Evolutionary conservation across 2,888 invertebrate species (phyloP).

Genomic region (Drosophila pegasa): DNA sequence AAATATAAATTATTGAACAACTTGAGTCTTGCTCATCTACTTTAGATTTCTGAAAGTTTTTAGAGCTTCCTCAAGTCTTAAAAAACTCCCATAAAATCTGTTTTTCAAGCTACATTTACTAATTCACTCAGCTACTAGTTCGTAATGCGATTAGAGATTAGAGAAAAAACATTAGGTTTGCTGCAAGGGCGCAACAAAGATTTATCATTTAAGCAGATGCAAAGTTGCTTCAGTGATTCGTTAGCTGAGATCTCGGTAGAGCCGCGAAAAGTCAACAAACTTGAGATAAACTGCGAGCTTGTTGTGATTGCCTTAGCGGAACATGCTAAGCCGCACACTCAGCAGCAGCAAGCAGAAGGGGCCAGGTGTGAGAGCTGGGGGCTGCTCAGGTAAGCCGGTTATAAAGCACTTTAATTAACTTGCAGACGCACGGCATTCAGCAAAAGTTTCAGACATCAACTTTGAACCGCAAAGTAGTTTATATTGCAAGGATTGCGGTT

Average conservation of each 20-base stretch:
- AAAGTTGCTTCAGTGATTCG: slow-evolving; percentile 13
- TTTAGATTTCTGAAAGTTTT: background rate
- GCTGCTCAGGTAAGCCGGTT: slow-evolving; percentile 30
- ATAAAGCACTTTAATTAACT: slow-evolving; percentile 81
- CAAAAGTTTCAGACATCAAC: slow-evolving; percentile 75
- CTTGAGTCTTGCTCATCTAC: background rate
- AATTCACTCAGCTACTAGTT: background rate
- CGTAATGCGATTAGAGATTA: background rate
- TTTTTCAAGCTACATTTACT: background rate
- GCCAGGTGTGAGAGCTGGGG: background rate
- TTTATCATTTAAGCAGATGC: slow-evolving; percentile 6
- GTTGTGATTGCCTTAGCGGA: slow-evolving; percentile 41
- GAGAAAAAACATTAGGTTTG: background rate
- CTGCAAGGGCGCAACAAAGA: background rate
- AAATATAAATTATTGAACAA: background rate
- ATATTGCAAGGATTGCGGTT: slow-evolving; percentile 74
- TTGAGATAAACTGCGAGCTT: slow-evolving; percentile 41
- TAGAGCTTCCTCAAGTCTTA: background rate
- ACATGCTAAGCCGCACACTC: slow-evolving; percentile 19
- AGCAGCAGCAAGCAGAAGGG: background rate
- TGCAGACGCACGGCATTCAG: slow-evolving; percentile 68
- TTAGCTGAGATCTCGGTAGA: background rate
- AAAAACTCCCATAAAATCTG: background rate
- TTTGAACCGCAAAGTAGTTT: slow-evolving; percentile 81
- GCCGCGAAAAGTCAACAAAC: slow-evolving; percentile 43